These are phyloP conservation scores for Gryllus longicercus DNA, from an alignment of 2,888 invertebrate species.

Conservation along the genomic window DNA sequence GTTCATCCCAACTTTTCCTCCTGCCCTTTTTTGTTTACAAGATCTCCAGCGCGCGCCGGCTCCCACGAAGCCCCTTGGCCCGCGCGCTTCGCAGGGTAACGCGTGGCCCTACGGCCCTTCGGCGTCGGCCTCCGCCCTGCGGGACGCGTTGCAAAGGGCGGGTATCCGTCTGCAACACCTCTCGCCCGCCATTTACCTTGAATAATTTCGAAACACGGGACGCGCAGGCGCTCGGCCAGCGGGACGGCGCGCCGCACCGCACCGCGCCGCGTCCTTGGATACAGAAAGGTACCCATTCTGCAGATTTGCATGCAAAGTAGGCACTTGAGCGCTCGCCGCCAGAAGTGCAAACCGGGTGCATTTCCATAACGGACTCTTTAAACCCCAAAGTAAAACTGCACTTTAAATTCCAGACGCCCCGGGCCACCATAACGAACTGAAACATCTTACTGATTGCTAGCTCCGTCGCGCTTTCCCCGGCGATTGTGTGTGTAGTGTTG, in stretches of 20 bases:
- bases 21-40: too few species aligned
- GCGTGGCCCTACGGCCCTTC: too few species aligned
- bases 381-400: conserved; percentile 3
- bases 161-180: too few species aligned
- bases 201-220: not conserved
- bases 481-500: not conserved
- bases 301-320: conserved; percentile 5
- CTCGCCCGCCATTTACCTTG: too few species aligned
- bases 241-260: not conserved
- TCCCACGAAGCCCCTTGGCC: too few species aligned
- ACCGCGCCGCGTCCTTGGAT: not conserved
- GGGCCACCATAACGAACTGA: not conserved
- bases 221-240: not conserved
- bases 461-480: not conserved
- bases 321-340: not conserved
- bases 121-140: too few species aligned
- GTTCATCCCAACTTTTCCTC: too few species aligned
- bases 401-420: not conserved
- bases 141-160: too few species aligned
- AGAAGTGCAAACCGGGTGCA: not conserved
- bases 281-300: conserved; percentile 4
- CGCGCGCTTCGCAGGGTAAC: too few species aligned
- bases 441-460: conserved; percentile 4
- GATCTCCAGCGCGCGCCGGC: too few species aligned
- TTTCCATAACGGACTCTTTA: not conserved